phyloP scores from a whole-genome alignment of 2,888 invertebrate genomes.

The Ceriagrion tenellum region DNA sequence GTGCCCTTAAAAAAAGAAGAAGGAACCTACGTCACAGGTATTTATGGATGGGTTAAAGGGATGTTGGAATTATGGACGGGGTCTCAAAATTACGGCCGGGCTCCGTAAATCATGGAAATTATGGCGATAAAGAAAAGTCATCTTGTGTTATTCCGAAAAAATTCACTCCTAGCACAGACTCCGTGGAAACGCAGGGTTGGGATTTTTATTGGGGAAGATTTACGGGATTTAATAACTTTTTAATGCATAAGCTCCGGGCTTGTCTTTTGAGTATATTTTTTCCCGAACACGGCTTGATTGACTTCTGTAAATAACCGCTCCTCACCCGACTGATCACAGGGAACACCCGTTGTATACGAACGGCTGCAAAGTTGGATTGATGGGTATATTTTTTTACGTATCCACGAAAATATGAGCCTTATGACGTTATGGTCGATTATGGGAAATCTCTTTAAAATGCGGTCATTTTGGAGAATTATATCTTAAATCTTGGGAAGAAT shows the following conservation, averaged over 20 bases:
- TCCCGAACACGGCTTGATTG: background rate
- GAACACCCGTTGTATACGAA: background rate
- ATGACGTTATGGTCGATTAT: background rate
- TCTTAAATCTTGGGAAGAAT: background rate
- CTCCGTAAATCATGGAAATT: slow-evolving; percentile 53
- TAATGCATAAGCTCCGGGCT: background rate
- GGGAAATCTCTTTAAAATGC: background rate
- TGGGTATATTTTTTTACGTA: background rate
- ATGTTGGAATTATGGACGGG: slow-evolving; percentile 15
- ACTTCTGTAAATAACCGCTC: background rate
- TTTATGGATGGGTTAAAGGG: slow-evolving; percentile 54
- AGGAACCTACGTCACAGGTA: slow-evolving; percentile 32
- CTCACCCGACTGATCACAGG: background rate
- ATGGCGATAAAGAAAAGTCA: slow-evolving; percentile 48
- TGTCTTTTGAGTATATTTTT: background rate
- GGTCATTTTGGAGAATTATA: background rate
- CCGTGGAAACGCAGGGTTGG: background rate
- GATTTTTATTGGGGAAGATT: slow-evolving; percentile 1
- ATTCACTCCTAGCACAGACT: background rate
- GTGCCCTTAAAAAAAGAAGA: background rate
- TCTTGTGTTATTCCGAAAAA: slow-evolving; percentile 41
- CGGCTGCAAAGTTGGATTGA: background rate
- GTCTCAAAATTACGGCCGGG: slow-evolving; percentile 44
- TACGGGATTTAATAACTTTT: slow-evolving; percentile 39
- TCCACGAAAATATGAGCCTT: background rate